Conservation (phyloP, 2,113 vertebrate genomes). For the Bucco capensis region DNA sequence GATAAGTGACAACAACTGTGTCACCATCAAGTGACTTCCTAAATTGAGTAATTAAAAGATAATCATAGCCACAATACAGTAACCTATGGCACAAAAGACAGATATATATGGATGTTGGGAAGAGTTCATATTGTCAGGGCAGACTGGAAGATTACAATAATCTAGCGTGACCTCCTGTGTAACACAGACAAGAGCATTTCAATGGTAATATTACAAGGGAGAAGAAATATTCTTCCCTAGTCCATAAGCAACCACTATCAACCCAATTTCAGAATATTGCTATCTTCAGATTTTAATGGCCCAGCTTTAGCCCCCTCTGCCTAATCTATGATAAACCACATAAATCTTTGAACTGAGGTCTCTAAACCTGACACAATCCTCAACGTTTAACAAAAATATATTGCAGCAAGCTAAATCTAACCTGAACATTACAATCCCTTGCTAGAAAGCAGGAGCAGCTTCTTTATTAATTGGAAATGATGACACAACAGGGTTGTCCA, state of each 20-base stretch:
- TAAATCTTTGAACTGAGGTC: not conserved
- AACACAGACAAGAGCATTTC: conserved; percentile 32
- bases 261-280: not conserved
- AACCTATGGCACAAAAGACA: not conserved
- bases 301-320: not conserved
- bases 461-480: not conserved
- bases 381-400: not conserved
- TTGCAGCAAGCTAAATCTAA: not conserved
- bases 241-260: not conserved
- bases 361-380: not conserved
- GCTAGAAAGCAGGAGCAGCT: not conserved
- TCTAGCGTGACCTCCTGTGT: conserved; percentile 8
- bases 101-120: not conserved
- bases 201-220: not conserved
- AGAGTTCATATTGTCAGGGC: not conserved
- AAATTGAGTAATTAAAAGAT: not conserved
- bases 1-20: not conserved
- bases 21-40: not conserved
- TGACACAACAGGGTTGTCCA: not conserved
- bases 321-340: not conserved
- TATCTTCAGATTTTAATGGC: not conserved
- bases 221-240: not conserved
- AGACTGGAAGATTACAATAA: conserved; percentile 28
- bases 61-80: not conserved
- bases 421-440: not conserved